Conservation (phyloP, 2,797 vertebrate species). For the Diceros bicornis region DNA sequence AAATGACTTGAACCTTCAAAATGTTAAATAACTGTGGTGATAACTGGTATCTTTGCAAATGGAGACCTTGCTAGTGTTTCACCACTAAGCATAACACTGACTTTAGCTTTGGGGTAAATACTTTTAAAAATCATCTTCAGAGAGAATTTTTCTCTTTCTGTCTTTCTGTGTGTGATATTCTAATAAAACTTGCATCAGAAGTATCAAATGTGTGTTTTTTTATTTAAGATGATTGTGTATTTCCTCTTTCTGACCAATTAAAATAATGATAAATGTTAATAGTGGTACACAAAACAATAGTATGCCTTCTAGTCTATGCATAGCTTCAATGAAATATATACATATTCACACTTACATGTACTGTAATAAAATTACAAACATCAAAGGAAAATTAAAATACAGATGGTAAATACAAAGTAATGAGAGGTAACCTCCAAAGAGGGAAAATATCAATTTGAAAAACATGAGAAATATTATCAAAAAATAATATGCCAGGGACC, state of each 20-base stretch:
- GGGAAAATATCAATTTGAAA: not conserved
- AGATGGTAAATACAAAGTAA: not conserved
- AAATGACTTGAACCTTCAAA: not conserved
- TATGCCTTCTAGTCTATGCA: not conserved
- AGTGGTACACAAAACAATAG: not conserved
- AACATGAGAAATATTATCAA: not conserved
- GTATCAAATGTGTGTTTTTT: not conserved
- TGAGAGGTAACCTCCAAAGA: not conserved
- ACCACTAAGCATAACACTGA: not conserved
- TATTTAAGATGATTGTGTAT: not conserved
- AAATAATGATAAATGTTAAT: not conserved
- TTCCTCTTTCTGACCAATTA: not conserved
- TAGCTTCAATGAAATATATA: not conserved
- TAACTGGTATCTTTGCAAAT: not conserved
- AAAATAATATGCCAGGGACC: not conserved
- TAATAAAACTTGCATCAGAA: not conserved
- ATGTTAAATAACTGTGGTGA: not conserved
- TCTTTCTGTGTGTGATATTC: not conserved
- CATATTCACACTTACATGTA: not conserved
- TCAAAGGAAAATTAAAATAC: not conserved
- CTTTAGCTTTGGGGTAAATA: not conserved
- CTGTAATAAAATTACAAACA: not conserved
- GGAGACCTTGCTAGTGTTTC: not conserved
- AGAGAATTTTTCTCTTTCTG: not conserved
- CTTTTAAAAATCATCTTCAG: not conserved